Base-by-base conservation (phyloP, 2,888 invertebrate genomes). In the Sicus ferrugineus region DNA sequence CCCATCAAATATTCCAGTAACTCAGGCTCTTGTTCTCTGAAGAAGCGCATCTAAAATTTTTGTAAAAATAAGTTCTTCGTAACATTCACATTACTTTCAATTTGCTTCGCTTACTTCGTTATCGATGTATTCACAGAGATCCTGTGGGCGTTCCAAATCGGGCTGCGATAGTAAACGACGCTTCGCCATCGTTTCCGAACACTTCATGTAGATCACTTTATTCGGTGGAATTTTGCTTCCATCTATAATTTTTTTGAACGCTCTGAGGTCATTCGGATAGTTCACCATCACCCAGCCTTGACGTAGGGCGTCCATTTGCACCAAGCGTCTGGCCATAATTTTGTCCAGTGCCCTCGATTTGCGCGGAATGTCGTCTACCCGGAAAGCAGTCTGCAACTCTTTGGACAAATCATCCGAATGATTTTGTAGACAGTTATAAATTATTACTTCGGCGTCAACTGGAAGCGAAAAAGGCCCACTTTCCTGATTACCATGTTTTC, bases 271-370 rank as follows among this genome's bases (percentile, higher is more conserved):
- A 62, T 86, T 87, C 0, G 89, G 89, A 79, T 86, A 90, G 21
- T 88, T 88, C 16, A 88, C 87, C 56, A 90, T 74, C 14, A 90
- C 86, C 89, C 89, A 90, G 5, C 90, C 90, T n/a, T 83, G 83
- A 19, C 80, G 79, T 16, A 89, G 73, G 72, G 88, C 88, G 73
- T 90, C 89, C 3, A 83, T 81, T 72, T 79, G 72, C 14, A 83
- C 74, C 30, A 84, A 64, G 46, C 85, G 77, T n/a, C 77, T 72
- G 26, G 79, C 74, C 38, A 85, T 72, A 0, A 82, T 72, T 19
- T 80, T 75, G 0, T 77, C 75, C 19, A 84, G 70, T 0, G 80
- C 77, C 38, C 73, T 61, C 0, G 80, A 77, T 5, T 79, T 77
- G 1, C 75, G 74, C n/a, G 71, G 72, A 0, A 78, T 74, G 3